Percentiles rank a stretch among this genome's conserved stretches.
phyloP scores from a whole-genome alignment of 1,140 invertebrate species.

The Ylistrum balloti region DNA sequence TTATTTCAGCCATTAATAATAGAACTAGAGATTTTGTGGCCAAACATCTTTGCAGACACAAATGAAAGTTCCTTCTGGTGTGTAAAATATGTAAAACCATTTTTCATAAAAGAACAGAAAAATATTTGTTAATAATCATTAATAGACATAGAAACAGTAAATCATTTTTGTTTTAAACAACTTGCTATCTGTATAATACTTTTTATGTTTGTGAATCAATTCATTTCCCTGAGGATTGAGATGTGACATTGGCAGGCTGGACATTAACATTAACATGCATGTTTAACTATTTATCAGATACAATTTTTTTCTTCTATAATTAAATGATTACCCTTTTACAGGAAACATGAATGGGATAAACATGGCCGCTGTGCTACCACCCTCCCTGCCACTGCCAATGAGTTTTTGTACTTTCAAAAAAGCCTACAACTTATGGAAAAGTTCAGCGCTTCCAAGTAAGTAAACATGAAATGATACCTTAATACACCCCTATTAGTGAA shows the following conservation, averaged over 20 bases:
- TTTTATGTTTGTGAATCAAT: no score
- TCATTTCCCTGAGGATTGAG: no score
- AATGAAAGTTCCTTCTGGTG: background rate
- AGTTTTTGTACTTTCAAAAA: slow-evolving; percentile 56
- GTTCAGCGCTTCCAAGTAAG: slow-evolving; percentile 46
- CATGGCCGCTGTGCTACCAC: slow-evolving; percentile 60
- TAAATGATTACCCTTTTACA: background rate
- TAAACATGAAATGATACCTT: background rate
- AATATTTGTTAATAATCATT: no score
- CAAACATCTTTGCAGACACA: background rate
- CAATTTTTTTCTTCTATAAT: background rate
- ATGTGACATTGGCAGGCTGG: no score
- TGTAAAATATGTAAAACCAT: no score
- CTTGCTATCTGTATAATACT: no score
- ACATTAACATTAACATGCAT: no score
- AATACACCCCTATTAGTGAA: no score
- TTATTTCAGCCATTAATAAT: background rate
- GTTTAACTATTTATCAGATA: no score
- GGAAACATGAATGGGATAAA: slow-evolving; percentile 62
- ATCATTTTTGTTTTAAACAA: no score
- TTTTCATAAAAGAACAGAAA: no score
- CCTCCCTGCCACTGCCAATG: slow-evolving; percentile 52
- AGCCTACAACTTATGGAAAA: slow-evolving; percentile 45
- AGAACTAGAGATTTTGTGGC: background rate
- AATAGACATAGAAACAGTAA: no score